phyloP scores from a whole-genome alignment of 2,113 vertebrate genomes.

The Tetrax tetrax region DNA sequence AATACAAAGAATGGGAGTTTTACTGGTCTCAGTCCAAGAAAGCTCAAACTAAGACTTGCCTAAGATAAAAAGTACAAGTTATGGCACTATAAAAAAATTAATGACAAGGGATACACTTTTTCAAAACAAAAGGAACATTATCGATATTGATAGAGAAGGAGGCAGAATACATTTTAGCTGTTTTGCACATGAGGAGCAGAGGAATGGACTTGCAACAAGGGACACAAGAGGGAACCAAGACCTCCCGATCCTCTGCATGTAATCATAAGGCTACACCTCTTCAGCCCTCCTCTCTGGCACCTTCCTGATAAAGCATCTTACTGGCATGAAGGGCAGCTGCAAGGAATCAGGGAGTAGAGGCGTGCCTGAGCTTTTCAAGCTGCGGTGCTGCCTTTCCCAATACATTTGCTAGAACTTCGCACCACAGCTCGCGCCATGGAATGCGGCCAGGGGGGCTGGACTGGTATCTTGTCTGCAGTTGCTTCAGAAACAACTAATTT shows the following conservation, averaged over 20 bases:
- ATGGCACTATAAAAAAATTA: background rate
- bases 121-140: background rate
- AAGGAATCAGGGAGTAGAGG: background rate
- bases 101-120: background rate
- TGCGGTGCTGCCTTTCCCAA: background rate
- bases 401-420: background rate
- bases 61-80: background rate
- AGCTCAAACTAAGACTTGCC: background rate
- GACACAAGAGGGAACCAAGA: background rate
- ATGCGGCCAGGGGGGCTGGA: background rate
- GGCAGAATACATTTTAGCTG: background rate
- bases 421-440: background rate
- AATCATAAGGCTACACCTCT: background rate
- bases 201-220: background rate
- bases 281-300: background rate
- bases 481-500: constrained; percentile 32
- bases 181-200: background rate
- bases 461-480: constrained; percentile 30
- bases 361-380: background rate
- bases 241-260: background rate
- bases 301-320: background rate
- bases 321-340: background rate
- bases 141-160: background rate
- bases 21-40: background rate
- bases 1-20: background rate